These are phyloP conservation scores for Coccyzus lansbergi DNA, from an alignment of 2,797 vertebrate genomes.

Conservation along the genomic window DNA sequence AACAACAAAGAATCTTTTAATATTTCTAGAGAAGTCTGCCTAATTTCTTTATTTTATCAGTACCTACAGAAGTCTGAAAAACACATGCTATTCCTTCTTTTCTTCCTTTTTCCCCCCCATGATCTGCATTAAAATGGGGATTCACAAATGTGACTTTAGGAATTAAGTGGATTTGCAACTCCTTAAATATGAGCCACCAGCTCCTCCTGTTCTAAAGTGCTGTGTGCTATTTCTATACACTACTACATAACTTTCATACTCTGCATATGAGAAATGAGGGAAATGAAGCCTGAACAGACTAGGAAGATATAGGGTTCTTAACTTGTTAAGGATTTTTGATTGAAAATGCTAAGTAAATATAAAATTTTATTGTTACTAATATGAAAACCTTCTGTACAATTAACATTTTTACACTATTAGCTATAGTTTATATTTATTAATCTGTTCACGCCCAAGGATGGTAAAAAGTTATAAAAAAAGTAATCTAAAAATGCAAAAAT, in stretches of 20 bases:
- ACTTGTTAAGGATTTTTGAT: neutral
- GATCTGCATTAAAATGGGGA: neutral
- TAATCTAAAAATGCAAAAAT: neutral
- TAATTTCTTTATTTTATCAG: neutral
- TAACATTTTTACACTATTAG: neutral
- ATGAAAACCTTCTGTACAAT: neutral
- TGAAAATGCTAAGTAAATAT: neutral
- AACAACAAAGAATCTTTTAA: neutral
- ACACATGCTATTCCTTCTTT: neutral
- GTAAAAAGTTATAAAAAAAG: neutral
- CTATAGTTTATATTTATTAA: neutral
- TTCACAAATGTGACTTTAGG: neutral
- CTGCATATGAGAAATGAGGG: neutral
- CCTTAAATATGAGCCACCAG: neutral
- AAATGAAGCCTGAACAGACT: constrained; percentile 15
- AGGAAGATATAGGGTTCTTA: neutral
- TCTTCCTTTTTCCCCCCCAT: neutral
- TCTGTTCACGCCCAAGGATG: neutral
- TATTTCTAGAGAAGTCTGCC: neutral
- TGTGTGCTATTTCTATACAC: neutral
- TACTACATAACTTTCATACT: neutral
- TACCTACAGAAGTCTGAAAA: neutral
- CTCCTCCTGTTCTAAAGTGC: neutral
- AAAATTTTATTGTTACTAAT: neutral
- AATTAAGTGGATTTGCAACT: constrained; percentile 8